phyloP scores from a whole-genome alignment of 2,113 vertebrate species.

The Corvus cornix region DNA sequence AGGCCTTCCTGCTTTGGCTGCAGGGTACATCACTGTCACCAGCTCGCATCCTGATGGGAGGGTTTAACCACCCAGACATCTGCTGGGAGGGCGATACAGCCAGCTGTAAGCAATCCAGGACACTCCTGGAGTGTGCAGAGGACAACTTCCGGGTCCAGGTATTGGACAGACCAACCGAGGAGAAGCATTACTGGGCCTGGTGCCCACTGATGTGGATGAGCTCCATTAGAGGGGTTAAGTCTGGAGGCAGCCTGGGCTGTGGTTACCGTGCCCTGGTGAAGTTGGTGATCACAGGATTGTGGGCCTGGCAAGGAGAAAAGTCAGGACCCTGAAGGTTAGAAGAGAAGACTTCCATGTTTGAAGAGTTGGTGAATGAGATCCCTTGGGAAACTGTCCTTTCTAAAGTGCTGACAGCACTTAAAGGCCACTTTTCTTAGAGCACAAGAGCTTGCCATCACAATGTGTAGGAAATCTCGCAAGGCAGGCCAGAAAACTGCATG shows the following conservation, averaged over 20 bases:
- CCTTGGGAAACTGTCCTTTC: background rate
- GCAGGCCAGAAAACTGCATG: background rate
- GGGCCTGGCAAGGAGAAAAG: background rate
- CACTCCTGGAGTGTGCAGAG: background rate
- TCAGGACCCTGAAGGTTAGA: background rate
- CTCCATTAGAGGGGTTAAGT: background rate
- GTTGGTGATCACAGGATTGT: rapidly evolving
- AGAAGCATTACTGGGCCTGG: background rate
- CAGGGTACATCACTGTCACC: background rate
- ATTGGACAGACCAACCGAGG: background rate
- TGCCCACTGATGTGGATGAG: too few relatives aligned
- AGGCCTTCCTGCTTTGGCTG: background rate
- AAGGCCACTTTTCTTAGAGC: background rate
- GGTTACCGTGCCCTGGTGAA: background rate
- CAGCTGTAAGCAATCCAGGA: background rate
- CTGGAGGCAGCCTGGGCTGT: background rate
- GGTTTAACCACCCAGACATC: background rate
- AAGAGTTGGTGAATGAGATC: background rate
- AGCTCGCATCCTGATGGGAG: background rate
- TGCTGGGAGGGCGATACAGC: background rate
- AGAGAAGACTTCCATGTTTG: background rate
- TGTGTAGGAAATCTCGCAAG: background rate
- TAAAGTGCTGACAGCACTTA: background rate
- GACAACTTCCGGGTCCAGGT: background rate
- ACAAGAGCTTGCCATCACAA: too few relatives aligned